phyloP scores from a whole-genome alignment of 30 jellyfish, hydroid and myxozoan species.

The Hydractinia symbiolongicarpus region DNA sequence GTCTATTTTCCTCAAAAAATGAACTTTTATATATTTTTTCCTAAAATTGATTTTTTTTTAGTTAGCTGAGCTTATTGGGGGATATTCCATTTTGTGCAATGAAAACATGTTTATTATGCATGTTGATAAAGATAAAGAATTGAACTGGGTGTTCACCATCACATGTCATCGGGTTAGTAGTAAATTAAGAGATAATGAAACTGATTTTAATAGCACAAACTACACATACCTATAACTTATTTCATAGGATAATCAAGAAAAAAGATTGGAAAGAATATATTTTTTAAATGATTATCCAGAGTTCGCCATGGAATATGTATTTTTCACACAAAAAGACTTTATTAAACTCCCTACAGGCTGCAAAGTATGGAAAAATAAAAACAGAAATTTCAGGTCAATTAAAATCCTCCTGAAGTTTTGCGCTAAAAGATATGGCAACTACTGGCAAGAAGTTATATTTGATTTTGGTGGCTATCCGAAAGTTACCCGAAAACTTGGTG shows the following conservation, averaged over 20 bases:
- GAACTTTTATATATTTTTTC: too few species aligned
- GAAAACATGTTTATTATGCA: conserved; percentile 52
- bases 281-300: conserved; percentile 45
- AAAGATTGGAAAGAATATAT: conserved; percentile 18
- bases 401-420: conserved; percentile 18
- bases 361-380: conserved; percentile 43
- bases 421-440: conserved; percentile 45
- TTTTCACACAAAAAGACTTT: neutral
- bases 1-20: too few species aligned
- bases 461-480: conserved; percentile 45
- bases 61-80: conserved; percentile 55
- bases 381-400: neutral
- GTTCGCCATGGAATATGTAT: conserved; percentile 15
- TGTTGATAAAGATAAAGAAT: conserved; percentile 28
- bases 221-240: neutral
- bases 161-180: conserved; percentile 7
- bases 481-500: conserved; percentile 39
- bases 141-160: conserved; percentile 43
- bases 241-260: conserved; percentile 20
- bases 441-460: conserved; percentile 38
- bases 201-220: neutral
- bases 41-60: neutral
- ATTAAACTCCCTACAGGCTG: conserved; percentile 8
- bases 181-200: neutral
- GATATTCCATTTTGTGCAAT: conserved; percentile 47